These are phyloP conservation scores for Umimayanthus kanabou DNA, from an alignment of 92 coral and sea anemone species.

Conservation along the genomic window DNA sequence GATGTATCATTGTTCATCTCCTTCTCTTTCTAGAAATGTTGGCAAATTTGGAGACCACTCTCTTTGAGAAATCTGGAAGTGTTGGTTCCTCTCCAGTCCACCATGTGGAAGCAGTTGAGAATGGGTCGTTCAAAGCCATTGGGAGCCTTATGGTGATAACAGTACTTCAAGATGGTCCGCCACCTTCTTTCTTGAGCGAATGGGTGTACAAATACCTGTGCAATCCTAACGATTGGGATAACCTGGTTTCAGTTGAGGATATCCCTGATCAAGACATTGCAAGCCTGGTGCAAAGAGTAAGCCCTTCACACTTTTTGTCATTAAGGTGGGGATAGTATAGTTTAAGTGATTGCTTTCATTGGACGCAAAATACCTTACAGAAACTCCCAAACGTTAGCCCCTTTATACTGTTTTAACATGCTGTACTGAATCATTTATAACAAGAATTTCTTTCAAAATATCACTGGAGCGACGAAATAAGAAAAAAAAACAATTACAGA, in stretches of 20 bases:
- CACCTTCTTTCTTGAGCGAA: constrained; percentile 27
- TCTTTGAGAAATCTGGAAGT: constrained; percentile 31
- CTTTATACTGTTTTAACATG: constrained; percentile 16
- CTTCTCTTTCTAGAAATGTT: constrained; percentile 31
- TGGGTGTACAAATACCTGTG: constrained; percentile 34
- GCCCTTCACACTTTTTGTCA: constrained; percentile 35
- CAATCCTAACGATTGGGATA: constrained; percentile 32
- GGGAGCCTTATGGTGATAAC: constrained; percentile 37
- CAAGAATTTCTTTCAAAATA: constrained; percentile 18
- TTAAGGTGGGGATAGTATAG: constrained; percentile 23
- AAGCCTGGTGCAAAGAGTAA: constrained; percentile 35
- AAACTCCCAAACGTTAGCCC: constrained; percentile 27
- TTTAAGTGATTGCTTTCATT: constrained; percentile 19
- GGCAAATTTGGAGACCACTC: constrained; percentile 32
- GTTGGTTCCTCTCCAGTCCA: constrained; percentile 29
- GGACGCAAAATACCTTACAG: constrained; percentile 21
- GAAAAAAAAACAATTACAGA: constrained; percentile 21
- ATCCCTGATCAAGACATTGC: constrained; percentile 35
- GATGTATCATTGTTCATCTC: constrained; percentile 27
- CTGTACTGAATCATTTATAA: constrained; percentile 12
- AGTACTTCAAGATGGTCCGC: constrained; percentile 38
- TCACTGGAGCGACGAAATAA: constrained; percentile 22
- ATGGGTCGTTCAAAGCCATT: constrained; percentile 28
- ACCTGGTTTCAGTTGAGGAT: constrained; percentile 31
- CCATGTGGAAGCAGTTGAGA: constrained; percentile 33